Conservation (phyloP, 2,113 vertebrate species). For the Heterotilapia buettikoferi region DNA sequence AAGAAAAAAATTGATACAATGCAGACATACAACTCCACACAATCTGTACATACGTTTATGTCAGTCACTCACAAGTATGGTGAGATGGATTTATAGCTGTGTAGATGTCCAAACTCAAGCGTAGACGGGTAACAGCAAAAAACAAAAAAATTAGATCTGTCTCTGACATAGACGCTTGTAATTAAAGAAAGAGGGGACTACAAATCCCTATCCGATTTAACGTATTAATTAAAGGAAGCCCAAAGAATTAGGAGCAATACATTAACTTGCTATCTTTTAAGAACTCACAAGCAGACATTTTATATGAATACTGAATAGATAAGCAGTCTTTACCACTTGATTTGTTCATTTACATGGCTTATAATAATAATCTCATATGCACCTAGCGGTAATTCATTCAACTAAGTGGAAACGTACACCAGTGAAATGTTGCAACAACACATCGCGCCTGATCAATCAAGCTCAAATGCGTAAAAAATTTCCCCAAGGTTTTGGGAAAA, state of each 20-base stretch:
- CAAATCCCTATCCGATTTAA: neutral
- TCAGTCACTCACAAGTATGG: conserved; percentile 32
- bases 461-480: conserved; percentile 61
- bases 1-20: conserved; percentile 44
- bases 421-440: conserved; percentile 57
- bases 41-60: conserved; percentile 11
- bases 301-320: conserved; percentile 35
- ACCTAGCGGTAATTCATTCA: conserved; percentile 53
- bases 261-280: neutral
- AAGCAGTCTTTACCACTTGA: conserved; percentile 29
- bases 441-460: conserved; percentile 66
- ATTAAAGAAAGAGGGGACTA: neutral
- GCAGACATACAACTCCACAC: conserved; percentile 49
- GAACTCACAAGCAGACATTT: neutral
- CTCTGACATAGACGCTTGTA: neutral
- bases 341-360: conserved; percentile 59
- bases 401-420: conserved; percentile 53
- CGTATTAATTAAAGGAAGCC: neutral
- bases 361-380: conserved; percentile 59
- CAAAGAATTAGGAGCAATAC: neutral
- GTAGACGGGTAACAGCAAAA: neutral
- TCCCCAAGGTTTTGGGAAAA: conserved; percentile 67
- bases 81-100: conserved; percentile 22
- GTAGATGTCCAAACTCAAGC: neutral
- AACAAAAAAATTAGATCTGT: neutral